A percentile compares a stretch with the other conserved stretches of the same genome.
Conservation (phyloP, 2,888 invertebrate genomes). For the Drepanosiphum platanoidis region DNA sequence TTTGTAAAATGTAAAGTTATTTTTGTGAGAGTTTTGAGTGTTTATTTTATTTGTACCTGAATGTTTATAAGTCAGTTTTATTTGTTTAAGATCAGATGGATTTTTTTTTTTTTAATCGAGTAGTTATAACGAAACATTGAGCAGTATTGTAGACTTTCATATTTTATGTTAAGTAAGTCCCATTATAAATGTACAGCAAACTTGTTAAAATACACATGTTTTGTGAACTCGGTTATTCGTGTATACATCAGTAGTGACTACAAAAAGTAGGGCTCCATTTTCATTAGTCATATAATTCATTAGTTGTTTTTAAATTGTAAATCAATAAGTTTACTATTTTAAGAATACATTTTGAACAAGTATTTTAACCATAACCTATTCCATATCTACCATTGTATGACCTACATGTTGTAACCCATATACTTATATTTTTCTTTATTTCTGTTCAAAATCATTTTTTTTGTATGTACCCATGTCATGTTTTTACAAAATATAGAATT, state of each 20-base stretch:
- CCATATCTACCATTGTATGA: slow-evolving; percentile 28
- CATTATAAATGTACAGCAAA: slow-evolving; percentile 24
- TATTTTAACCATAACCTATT: slow-evolving; percentile 30
- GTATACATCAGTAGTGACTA: not conserved
- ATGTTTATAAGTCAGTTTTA: slow-evolving; percentile 38
- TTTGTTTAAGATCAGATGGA: slow-evolving; percentile 14
- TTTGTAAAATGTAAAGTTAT: slow-evolving; percentile 46
- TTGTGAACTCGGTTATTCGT: slow-evolving; percentile 22
- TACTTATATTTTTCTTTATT: slow-evolving; percentile 48
- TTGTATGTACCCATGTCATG: slow-evolving; percentile 39
- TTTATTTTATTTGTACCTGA: slow-evolving; percentile 44
- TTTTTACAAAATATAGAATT: slow-evolving; percentile 44
- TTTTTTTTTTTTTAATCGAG: slow-evolving; percentile 14
- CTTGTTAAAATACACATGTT: not conserved
- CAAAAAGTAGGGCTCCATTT: not conserved
- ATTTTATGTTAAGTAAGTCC: not conserved
- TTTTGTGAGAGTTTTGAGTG: slow-evolving; percentile 52
- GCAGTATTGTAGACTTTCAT: not conserved
- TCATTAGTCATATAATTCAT: slow-evolving; percentile 26
- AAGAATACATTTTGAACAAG: slow-evolving; percentile 43
- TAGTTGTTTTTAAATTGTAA: slow-evolving; percentile 34
- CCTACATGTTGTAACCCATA: slow-evolving; percentile 14
- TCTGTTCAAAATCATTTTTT: slow-evolving; percentile 40
- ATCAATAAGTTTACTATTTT: slow-evolving; percentile 39
- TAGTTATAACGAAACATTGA: slow-evolving; percentile 28